Percentiles rank a stretch among this genome's conserved stretches.
Conservation (phyloP, 2,113 vertebrate species). For the Archilochus colubris region DNA sequence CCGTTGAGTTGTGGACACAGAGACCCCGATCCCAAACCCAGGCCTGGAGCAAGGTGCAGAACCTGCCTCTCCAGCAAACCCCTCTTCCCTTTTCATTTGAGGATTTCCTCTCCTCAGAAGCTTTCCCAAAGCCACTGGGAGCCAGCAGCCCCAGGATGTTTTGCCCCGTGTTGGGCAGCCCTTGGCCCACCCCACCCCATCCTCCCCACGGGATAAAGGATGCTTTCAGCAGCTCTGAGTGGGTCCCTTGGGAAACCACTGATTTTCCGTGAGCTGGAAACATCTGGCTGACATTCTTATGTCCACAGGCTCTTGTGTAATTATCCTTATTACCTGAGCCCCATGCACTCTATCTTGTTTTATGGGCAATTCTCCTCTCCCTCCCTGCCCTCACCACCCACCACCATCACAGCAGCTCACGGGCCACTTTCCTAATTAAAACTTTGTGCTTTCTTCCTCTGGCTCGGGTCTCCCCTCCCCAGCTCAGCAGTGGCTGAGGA, state of each 20-base stretch:
- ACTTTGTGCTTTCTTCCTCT: not conserved
- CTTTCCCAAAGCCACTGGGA: not conserved
- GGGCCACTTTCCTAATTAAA: not conserved
- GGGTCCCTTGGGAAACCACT: not conserved
- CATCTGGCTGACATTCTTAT: not conserved
- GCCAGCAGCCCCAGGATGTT: fast-evolving
- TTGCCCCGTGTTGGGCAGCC: not conserved
- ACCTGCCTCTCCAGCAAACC: not conserved
- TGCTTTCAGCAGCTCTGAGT: not conserved
- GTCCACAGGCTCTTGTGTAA: not conserved
- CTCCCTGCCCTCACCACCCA: not conserved
- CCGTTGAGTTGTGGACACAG: not conserved
- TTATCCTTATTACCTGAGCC: not conserved
- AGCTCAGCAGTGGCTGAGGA: constrained; percentile 78
- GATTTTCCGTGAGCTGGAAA: not conserved
- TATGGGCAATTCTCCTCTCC: not conserved
- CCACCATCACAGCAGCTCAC: not conserved
- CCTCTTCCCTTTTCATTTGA: not conserved
- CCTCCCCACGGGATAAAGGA: not conserved
- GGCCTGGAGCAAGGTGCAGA: not conserved
- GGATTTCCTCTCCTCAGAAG: not conserved
- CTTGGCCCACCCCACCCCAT: fast-evolving
- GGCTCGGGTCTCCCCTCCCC: constrained; percentile 24
- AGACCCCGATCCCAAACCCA: not conserved
- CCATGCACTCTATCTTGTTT: not conserved